Evolutionary conservation across 2,113 vertebrate genomes (phyloP), one percentile per base, ranked within the genome.

Genomic region (Semnopithecus entellus): DNA sequence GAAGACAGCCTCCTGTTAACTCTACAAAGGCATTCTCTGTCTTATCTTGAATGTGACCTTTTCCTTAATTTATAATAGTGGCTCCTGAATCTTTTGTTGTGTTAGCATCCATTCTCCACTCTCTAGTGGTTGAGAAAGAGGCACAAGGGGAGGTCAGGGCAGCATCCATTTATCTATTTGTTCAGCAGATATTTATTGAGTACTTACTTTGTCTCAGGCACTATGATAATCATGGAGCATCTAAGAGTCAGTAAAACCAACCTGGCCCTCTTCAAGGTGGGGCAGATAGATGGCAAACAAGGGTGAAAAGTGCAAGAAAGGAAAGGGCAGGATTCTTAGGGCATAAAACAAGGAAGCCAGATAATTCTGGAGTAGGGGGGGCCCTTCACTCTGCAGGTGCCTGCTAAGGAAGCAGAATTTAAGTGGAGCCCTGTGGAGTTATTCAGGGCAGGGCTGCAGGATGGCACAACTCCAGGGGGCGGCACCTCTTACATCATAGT

Each of bases 1-100:
- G 91, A 89, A 73, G 81, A 92, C 72, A 95, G 55, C 55, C 57
- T 95, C 52, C 90, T 88, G 93, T 90, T 90, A 97, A 48, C 40
- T n/a, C 70, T 72, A 92, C 84, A 82, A 66, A 95, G 88, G 76
- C 92, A 59, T 61, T n/a, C 59, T 92, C 64, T n/a, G 76, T 73
- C 92, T 96, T 91, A 90, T 88, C 80, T 93, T 70, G 72, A 96
- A 64, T 90, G 93, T 95, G 95, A 97, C 76, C 95, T 97, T 96
- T 96, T 86, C 83, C 76, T 97, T 96, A 45, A 92, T 96, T 94
- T 96, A 75, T 45, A 50, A 73, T 88, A 94, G 88, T 78, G 82
- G 48, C 75, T 90, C 52, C 45, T 61, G 66, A 52, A 93, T 94
- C 90, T 96, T 84, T 70, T 61, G 81, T 85, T 86, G 59, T 45